Evolutionary conservation across 1,140 invertebrate species (phyloP).

Genomic region (Centruroides sculpturatus): DNA sequence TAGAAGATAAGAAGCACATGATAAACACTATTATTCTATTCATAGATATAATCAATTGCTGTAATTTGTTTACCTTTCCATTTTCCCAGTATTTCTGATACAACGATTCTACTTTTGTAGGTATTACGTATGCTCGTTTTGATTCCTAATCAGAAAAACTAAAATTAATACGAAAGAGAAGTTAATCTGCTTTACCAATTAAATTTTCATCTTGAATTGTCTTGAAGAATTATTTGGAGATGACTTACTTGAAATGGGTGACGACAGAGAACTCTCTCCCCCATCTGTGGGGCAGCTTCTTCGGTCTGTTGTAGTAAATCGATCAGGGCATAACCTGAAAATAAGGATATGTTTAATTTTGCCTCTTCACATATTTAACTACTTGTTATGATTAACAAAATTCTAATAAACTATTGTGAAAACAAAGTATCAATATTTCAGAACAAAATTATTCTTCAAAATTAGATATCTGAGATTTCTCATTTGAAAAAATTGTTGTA

Average conservation of each 20-base stretch:
- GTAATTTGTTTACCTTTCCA: slow-evolving; percentile 38
- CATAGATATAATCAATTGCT: not conserved
- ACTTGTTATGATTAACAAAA: too few species aligned
- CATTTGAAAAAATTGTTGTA: too few species aligned
- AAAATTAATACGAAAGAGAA: not conserved
- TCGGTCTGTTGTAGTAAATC: slow-evolving; percentile 66
- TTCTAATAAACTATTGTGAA: too few species aligned
- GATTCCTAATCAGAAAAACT: slow-evolving; percentile 44
- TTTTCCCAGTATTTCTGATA: slow-evolving; percentile 74
- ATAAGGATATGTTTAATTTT: not conserved
- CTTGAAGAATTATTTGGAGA: not conserved
- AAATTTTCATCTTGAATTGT: slow-evolving; percentile 3
- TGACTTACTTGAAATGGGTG: slow-evolving; percentile 71
- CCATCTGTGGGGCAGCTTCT: slow-evolving; percentile 59
- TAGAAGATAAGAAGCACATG: not conserved
- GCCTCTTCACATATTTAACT: too few species aligned
- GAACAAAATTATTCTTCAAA: too few species aligned
- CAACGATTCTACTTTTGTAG: slow-evolving; percentile 61
- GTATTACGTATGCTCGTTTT: slow-evolving; percentile 85
- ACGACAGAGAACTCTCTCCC: slow-evolving; percentile 74
- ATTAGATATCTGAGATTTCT: too few species aligned
- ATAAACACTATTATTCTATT: not conserved
- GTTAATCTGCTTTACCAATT: not conserved
- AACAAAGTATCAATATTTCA: too few species aligned
- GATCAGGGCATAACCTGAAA: slow-evolving; percentile 65